phyloP scores from a whole-genome alignment of 2,113 vertebrate species.

The Telmatochromis brichardi region DNA sequence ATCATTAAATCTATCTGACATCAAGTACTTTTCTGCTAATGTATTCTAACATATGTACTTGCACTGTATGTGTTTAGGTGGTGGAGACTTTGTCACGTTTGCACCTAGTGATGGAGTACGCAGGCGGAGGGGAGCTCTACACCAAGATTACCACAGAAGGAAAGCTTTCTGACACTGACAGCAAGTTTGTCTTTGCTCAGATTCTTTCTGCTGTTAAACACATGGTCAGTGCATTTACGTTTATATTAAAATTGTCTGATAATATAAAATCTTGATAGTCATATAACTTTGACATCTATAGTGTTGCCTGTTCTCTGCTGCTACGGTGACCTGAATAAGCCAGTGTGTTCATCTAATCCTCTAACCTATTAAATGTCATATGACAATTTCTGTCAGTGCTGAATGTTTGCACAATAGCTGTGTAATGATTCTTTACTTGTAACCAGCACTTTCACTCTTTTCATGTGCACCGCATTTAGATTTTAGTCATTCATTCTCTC shows the following conservation, averaged over 20 bases:
- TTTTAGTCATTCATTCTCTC: background rate
- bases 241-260: background rate
- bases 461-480: background rate
- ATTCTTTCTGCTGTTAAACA: slow-evolving; percentile 95
- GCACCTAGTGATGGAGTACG: slow-evolving; percentile 95
- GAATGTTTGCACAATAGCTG: background rate
- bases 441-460: background rate
- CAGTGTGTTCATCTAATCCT: background rate
- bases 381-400: background rate
- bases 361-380: background rate
- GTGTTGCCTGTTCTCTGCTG: background rate
- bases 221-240: slow-evolving; percentile 77
- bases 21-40: background rate
- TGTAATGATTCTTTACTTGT: background rate
- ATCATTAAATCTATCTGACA: background rate
- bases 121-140: slow-evolving; percentile 92
- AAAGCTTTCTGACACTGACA: slow-evolving; percentile 83
- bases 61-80: slow-evolving; percentile 55
- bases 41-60: background rate
- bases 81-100: slow-evolving; percentile 92
- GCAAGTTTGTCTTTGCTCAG: slow-evolving; percentile 92
- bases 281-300: background rate
- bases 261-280: background rate
- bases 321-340: background rate
- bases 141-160: slow-evolving; percentile 90